These are phyloP conservation scores for Oceanodroma leucorhoa DNA, from an alignment of 2,797 vertebrate species.

Conservation along the genomic window DNA sequence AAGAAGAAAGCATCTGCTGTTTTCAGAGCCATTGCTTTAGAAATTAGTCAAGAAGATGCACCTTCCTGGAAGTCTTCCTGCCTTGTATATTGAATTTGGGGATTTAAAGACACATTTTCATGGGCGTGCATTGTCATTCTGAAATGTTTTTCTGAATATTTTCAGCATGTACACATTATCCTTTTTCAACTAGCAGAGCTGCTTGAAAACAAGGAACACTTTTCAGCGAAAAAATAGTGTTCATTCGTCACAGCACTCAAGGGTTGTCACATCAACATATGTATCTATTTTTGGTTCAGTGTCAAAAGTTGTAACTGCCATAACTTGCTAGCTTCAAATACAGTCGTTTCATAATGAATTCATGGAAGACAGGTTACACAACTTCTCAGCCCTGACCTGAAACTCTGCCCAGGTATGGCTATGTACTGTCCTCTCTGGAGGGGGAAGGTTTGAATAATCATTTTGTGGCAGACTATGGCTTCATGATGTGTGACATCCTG, in stretches of 20 bases:
- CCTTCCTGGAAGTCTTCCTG: not conserved
- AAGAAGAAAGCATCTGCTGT: not conserved
- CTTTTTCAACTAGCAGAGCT: not conserved
- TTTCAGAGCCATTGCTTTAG: constrained; percentile 14
- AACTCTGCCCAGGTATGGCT: not conserved
- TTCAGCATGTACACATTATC: not conserved
- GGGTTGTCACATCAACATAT: not conserved
- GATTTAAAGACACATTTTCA: not conserved
- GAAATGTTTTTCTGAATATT: not conserved
- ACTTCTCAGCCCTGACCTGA: not conserved
- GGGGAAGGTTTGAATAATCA: not conserved
- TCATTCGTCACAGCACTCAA: not conserved
- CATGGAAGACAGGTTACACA: fast-evolving
- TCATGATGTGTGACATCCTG: not conserved
- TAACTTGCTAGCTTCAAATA: not conserved
- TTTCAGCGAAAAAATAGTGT: not conserved
- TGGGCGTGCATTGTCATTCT: not conserved
- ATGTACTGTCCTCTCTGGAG: not conserved
- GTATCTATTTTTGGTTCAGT: not conserved
- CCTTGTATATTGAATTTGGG: not conserved
- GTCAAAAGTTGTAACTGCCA: not conserved
- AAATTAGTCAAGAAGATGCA: not conserved
- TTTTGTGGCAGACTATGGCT: not conserved
- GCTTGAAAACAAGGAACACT: not conserved
- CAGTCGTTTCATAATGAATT: not conserved